Evolutionary conservation across 1,140 invertebrate genomes (phyloP).

Genomic region (Solenopsis fugax): DNA sequence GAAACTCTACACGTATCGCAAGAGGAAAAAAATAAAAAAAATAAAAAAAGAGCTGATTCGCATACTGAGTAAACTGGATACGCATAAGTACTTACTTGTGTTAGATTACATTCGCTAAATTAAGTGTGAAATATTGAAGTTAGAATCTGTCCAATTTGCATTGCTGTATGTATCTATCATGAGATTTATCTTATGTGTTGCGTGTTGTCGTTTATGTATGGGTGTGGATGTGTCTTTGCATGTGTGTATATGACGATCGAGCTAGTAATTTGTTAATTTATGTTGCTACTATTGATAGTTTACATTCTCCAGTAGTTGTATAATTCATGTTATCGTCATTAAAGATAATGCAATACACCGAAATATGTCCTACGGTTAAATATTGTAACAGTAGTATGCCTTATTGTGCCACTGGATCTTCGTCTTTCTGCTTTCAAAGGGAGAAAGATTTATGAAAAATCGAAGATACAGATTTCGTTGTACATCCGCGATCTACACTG

Average conservation of each 20-base stretch:
- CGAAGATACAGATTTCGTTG: conserved; percentile 45
- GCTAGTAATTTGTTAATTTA: conserved; percentile 68
- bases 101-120: conserved; percentile 64
- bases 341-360: conserved; percentile 43
- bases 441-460: conserved; percentile 11
- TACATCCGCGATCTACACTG: conserved; percentile 18
- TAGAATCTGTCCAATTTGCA: conserved; percentile 70
- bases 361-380: conserved; percentile 48
- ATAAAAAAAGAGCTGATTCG: conserved; percentile 56
- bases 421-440: conserved; percentile 47
- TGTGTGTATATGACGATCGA: conserved; percentile 66
- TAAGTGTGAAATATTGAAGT: conserved; percentile 72
- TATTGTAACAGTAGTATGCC: conserved; percentile 60
- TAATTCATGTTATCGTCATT: conserved; percentile 57
- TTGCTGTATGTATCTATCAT: conserved; percentile 71
- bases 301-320: conserved; percentile 54
- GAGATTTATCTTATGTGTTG: conserved; percentile 69
- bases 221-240: conserved; percentile 5
- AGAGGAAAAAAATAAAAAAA: conserved; percentile 8
- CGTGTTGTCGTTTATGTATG: conserved; percentile 59
- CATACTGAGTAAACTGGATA: conserved; percentile 67
- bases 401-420: conserved; percentile 47
- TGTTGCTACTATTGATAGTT: conserved; percentile 56
- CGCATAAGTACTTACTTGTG: conserved; percentile 73
- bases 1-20: conserved; percentile 12